A percentile compares a stretch with the other conserved stretches of the same genome.
phyloP scores from a whole-genome alignment of 2,797 vertebrate genomes.

The Sebastes hubbsi region DNA sequence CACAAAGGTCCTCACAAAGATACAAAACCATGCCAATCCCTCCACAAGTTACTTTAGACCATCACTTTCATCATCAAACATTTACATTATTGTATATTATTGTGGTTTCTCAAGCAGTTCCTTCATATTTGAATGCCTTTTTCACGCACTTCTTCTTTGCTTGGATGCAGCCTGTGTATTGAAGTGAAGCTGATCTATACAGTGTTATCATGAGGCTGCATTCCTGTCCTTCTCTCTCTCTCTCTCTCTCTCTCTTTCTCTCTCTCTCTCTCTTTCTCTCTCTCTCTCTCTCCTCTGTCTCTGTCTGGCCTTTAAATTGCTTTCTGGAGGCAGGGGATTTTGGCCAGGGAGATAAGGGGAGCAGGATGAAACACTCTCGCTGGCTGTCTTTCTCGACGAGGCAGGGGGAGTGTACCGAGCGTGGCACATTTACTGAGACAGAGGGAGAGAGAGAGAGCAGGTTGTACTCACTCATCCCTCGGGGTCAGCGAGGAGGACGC shows the following conservation, averaged over 20 bases:
- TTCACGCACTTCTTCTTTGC: not conserved
- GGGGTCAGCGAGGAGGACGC: conserved; percentile 22
- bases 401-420: conserved; percentile 28
- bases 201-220: conserved; percentile 33
- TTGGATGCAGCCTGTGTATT: conserved; percentile 5
- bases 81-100: not conserved
- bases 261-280: not conserved
- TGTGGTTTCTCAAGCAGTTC: not conserved
- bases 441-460: conserved; percentile 18
- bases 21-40: not conserved
- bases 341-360: conserved; percentile 71
- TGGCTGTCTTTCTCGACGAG: conserved; percentile 34
- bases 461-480: conserved; percentile 28
- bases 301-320: conserved; percentile 72
- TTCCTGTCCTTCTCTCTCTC: not conserved
- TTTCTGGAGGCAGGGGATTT: conserved; percentile 73
- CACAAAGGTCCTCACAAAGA: not conserved
- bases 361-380: conserved; percentile 57
- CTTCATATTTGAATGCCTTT: not conserved
- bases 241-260: conserved; percentile 11
- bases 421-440: conserved; percentile 30
- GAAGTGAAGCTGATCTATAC: conserved; percentile 30
- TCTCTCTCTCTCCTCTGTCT: conserved; percentile 25
- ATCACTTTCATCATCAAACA: not conserved
- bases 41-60: not conserved